phyloP scores from a whole-genome alignment of 2,888 invertebrate species.

The Choreutis nemorana region DNA sequence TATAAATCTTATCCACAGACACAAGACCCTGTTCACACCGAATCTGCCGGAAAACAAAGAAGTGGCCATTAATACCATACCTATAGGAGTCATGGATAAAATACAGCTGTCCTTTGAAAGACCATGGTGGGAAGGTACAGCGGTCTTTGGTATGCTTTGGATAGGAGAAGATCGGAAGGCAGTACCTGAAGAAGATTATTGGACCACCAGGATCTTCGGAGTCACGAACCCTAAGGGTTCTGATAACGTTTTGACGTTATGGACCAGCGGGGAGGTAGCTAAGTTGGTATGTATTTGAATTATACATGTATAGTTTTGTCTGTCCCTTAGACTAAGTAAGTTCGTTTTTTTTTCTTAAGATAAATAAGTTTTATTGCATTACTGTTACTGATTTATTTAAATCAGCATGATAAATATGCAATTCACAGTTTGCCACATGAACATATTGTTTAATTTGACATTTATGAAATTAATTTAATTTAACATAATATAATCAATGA shows the following conservation, averaged over 20 bases:
- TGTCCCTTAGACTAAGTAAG: no score
- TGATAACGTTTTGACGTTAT: slow-evolving; percentile 17
- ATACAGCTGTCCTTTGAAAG: slow-evolving; percentile 69
- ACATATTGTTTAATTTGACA: no score
- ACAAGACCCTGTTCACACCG: slow-evolving; percentile 62
- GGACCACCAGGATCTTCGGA: slow-evolving; percentile 21
- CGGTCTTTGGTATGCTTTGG: slow-evolving; percentile 41
- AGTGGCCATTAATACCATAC: slow-evolving; percentile 62
- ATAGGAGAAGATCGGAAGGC: slow-evolving; percentile 15
- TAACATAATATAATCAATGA: no score
- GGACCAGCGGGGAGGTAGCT: slow-evolving; percentile 23
- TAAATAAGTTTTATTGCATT: no score
- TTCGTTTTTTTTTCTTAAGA: no score
- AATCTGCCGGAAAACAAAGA: slow-evolving; percentile 60
- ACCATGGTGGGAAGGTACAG: slow-evolving; percentile 71
- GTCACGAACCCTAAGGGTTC: slow-evolving; percentile 17
- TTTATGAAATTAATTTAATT: no score
- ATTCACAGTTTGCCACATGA: no score
- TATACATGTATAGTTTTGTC: no score
- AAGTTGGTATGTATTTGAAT: slow-evolving; percentile 11
- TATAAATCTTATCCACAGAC: slow-evolving; percentile 31
- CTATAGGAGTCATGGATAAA: slow-evolving; percentile 74
- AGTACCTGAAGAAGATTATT: slow-evolving; percentile 13
- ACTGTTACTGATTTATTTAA: no score
- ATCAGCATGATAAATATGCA: no score